phyloP scores from a whole-genome alignment of 2,888 invertebrate species.

The Eupeodes luniger region DNA sequence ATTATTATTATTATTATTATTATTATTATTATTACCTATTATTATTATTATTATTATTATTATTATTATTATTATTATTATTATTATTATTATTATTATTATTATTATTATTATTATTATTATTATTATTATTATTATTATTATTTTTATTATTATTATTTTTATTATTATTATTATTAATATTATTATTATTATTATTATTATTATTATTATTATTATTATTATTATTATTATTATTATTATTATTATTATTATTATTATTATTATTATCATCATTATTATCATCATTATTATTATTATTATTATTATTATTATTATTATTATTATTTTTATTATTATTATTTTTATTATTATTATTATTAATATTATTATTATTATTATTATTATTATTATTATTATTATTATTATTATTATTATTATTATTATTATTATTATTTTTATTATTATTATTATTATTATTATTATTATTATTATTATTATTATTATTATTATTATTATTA shows the following conservation, averaged over 20 bases:
- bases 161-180: slow-evolving; percentile 12
- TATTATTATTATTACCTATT: too few relatives aligned
- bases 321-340: slow-evolving; percentile 6
- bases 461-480: too few relatives aligned
- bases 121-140: slow-evolving; percentile 23
- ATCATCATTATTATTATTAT: slow-evolving; percentile 13
- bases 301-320: slow-evolving; percentile 20
- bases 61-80: slow-evolving; percentile 19
- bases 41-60: slow-evolving; percentile 2
- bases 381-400: neutral
- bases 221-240: slow-evolving; percentile 17
- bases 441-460: too few relatives aligned
- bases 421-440: too few relatives aligned
- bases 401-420: neutral
- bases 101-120: slow-evolving; percentile 22
- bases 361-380: too few relatives aligned
- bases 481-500: too few relatives aligned
- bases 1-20: neutral
- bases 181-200: slow-evolving; percentile 18
- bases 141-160: slow-evolving; percentile 21
- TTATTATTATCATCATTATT: slow-evolving; percentile 20
- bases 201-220: slow-evolving; percentile 21
- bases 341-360: neutral
- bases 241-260: slow-evolving; percentile 20
- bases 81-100: slow-evolving; percentile 19